Conservation (phyloP, 2,113 vertebrate species). For the Toxostoma redivivum region DNA sequence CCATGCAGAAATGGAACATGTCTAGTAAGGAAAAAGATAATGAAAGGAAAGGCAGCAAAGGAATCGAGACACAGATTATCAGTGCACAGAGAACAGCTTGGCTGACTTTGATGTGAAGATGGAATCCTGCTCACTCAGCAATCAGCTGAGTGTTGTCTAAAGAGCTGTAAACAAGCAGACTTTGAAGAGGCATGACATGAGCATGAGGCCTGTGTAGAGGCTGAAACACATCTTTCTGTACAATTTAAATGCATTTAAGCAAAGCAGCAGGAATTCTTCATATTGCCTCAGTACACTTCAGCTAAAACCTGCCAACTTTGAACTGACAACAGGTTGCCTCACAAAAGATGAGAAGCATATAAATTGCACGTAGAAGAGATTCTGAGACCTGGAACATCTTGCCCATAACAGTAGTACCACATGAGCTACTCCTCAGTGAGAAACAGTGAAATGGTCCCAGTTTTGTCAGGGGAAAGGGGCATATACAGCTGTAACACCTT, state of each 20-base stretch:
- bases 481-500: not conserved
- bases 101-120: not conserved
- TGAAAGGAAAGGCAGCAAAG: not conserved
- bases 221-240: not conserved
- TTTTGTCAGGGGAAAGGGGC: not conserved
- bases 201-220: not conserved
- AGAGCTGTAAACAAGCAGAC: not conserved
- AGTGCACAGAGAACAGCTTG: not conserved
- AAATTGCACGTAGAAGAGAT: not conserved
- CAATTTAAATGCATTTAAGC: not conserved
- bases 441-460: not conserved
- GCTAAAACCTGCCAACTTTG: not conserved
- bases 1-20: not conserved
- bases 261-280: not conserved
- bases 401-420: not conserved
- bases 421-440: accelerated
- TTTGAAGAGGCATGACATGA: not conserved
- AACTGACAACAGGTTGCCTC: not conserved
- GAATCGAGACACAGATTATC: not conserved
- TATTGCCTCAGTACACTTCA: not conserved
- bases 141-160: not conserved
- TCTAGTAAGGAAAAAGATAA: not conserved
- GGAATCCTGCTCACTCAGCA: not conserved
- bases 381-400: not conserved
- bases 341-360: not conserved